Evolutionary conservation across 2,797 vertebrate genomes (phyloP).

Genomic region (Anguilla anguilla): DNA sequence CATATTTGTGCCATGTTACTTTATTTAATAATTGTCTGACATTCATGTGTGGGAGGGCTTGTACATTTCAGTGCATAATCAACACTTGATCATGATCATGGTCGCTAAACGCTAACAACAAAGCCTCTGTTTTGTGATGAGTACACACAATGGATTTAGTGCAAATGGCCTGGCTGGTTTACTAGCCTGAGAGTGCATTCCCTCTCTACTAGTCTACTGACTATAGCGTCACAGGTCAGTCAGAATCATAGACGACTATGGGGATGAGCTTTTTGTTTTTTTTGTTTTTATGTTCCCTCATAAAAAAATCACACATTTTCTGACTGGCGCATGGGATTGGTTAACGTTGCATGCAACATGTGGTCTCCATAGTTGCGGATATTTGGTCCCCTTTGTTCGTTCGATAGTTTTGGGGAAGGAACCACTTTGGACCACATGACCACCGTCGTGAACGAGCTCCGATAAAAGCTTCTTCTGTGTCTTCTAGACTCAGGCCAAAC

Average conservation of each 20-base stretch:
- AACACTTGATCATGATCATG: constrained; percentile 65
- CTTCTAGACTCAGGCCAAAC: neutral
- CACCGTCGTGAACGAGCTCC: neutral
- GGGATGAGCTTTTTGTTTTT: neutral
- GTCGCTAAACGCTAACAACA: constrained; percentile 55
- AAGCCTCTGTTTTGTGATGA: constrained; percentile 60
- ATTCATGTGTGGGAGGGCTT: constrained; percentile 33
- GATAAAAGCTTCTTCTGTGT: neutral
- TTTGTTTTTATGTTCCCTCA: neutral
- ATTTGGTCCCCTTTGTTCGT: neutral
- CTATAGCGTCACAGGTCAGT: neutral
- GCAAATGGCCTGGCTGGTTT: constrained; percentile 74
- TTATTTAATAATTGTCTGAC: neutral
- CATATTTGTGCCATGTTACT: too few relatives aligned
- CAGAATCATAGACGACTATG: neutral
- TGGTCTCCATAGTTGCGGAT: neutral
- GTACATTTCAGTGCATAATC: constrained; percentile 29
- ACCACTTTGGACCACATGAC: neutral
- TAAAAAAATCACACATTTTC: neutral
- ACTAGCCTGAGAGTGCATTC: constrained; percentile 48
- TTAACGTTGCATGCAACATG: neutral
- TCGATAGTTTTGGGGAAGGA: neutral
- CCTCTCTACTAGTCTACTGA: neutral
- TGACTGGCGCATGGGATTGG: neutral
- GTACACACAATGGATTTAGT: constrained; percentile 76